Percentiles rank a stretch among this genome's conserved stretches.
Evolutionary conservation across 2,113 vertebrate genomes (phyloP).

Genomic region (Tringa solitaria): DNA sequence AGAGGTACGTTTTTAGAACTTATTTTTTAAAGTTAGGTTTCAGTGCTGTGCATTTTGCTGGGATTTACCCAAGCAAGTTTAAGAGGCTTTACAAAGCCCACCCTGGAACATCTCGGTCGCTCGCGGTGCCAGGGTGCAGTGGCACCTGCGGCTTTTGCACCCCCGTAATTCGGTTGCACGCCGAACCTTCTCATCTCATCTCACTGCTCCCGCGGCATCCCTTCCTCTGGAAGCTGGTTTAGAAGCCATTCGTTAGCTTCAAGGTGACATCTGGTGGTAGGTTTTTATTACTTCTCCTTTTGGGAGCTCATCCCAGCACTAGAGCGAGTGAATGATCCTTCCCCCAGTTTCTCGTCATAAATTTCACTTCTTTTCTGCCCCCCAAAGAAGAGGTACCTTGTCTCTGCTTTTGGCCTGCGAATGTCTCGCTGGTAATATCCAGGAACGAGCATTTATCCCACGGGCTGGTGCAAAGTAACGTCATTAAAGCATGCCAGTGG

Average conservation of each 20-base stretch:
- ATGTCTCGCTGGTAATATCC: neutral
- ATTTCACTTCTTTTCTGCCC: neutral
- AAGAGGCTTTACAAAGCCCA: neutral
- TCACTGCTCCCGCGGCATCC: accelerated
- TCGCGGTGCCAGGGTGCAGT: neutral
- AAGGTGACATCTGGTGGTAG: conserved; percentile 40
- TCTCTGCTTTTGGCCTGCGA: neutral
- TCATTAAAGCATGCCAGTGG: neutral
- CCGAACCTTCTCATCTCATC: accelerated
- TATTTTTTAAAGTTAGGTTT: neutral
- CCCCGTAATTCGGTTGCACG: too few species aligned
- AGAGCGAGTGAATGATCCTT: neutral
- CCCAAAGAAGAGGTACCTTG: accelerated
- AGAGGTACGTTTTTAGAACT: neutral
- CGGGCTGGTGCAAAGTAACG: neutral
- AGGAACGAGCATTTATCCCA: neutral
- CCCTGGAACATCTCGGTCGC: neutral
- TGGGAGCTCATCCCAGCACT: neutral
- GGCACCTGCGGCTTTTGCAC: neutral
- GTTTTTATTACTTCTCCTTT: neutral
- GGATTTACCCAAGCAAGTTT: neutral
- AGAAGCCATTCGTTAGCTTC: neutral
- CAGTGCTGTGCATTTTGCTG: neutral
- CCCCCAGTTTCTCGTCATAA: neutral
- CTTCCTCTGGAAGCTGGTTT: neutral